These are phyloP conservation scores for Seira ritae DNA, from an alignment of 2,888 invertebrate species.

Conservation along the genomic window DNA sequence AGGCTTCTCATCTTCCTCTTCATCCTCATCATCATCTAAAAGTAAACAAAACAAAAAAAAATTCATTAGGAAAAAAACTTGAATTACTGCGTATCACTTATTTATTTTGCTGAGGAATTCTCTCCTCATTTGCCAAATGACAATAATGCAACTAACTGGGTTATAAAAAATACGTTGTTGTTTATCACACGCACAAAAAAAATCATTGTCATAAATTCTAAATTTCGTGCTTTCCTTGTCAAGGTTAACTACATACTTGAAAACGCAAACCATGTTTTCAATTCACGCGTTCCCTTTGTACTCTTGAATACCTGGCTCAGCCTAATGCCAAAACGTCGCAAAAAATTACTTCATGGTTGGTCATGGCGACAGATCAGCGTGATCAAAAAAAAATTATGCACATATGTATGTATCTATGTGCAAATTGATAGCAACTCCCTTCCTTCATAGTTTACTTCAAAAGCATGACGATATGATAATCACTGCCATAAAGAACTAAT, in stretches of 20 bases:
- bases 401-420: background rate
- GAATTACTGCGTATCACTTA: background rate
- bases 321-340: background rate
- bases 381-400: background rate
- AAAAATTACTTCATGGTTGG: background rate
- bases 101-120: constrained; percentile 84
- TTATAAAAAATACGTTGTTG: background rate
- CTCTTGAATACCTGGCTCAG: background rate
- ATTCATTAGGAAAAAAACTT: constrained; percentile 16
- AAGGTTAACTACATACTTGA: constrained; percentile 50
- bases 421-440: too few relatives aligned
- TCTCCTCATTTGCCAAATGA: constrained; percentile 80
- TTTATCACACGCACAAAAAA: constrained; percentile 1
- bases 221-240: constrained; percentile 54
- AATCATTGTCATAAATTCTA: constrained; percentile 1
- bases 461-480: too few relatives aligned
- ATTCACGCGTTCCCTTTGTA: constrained; percentile 27
- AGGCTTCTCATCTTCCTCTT: constrained; percentile 77
- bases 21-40: constrained; percentile 78
- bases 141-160: background rate
- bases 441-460: too few relatives aligned
- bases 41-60: constrained; percentile 19
- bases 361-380: background rate
- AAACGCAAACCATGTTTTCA: background rate
- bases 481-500: too few relatives aligned